A percentile compares a stretch with the other conserved stretches of the same genome.
These are phyloP conservation scores for Heliopora coerulea DNA, from an alignment of 92 coral and sea anemone genomes.

Conservation along the genomic window DNA sequence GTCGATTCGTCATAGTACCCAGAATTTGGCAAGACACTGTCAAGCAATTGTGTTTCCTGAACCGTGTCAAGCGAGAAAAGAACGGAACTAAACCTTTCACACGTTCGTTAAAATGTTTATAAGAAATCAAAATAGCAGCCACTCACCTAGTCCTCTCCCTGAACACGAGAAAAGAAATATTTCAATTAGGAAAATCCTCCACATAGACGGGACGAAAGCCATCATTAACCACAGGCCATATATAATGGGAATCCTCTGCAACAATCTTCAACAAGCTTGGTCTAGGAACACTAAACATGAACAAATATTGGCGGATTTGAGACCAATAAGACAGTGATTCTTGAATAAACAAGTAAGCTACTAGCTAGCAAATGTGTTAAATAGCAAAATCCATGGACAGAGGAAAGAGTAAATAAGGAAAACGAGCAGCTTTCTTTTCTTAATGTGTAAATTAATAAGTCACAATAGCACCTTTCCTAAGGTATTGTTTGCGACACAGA, in stretches of 20 bases:
- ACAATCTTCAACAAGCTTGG: slow-evolving; percentile 3
- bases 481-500: slow-evolving; percentile 32
- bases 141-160: background rate
- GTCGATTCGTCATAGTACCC: background rate
- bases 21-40: background rate
- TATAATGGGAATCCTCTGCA: background rate
- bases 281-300: background rate
- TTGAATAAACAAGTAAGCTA: background rate
- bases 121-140: background rate
- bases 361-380: background rate
- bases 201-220: background rate
- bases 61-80: slow-evolving; percentile 28
- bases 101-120: background rate
- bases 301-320: slow-evolving; percentile 6
- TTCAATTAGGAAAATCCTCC: background rate
- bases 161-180: background rate
- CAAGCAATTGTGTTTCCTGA: slow-evolving; percentile 40
- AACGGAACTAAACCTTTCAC: slow-evolving; percentile 36
- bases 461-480: slow-evolving; percentile 27
- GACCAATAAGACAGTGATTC: background rate
- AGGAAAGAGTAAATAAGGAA: slow-evolving; percentile 24
- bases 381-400: slow-evolving; percentile 10
- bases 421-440: slow-evolving; percentile 32
- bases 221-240: slow-evolving; percentile 1
- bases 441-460: slow-evolving; percentile 40